phyloP scores from a whole-genome alignment of 1,140 invertebrate genomes.

The Temnothorax longispinosus region DNA sequence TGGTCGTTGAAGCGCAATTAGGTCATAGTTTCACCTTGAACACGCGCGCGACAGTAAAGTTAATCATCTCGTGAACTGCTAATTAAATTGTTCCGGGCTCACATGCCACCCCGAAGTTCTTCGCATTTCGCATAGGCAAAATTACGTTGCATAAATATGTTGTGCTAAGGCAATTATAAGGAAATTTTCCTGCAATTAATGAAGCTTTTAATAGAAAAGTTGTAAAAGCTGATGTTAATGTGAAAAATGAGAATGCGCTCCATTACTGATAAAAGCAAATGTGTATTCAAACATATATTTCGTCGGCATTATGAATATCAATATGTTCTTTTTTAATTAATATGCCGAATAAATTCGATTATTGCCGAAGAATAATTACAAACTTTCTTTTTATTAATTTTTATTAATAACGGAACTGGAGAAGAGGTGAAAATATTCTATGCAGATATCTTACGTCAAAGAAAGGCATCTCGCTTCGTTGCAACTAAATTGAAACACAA shows the following conservation, averaged over 20 bases:
- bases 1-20: slow-evolving; percentile 43
- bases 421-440: not conserved
- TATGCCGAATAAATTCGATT: too few relatives aligned
- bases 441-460: not conserved
- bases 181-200: slow-evolving; percentile 31
- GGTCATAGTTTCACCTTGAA: slow-evolving; percentile 38
- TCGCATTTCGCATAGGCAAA: slow-evolving; percentile 39
- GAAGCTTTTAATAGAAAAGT: slow-evolving; percentile 12
- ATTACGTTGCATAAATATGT: slow-evolving; percentile 52
- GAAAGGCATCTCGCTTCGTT: not conserved
- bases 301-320: not conserved
- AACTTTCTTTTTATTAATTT: not conserved
- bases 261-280: not conserved
- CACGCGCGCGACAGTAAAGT: slow-evolving; percentile 40
- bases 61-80: slow-evolving; percentile 56
- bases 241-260: not conserved
- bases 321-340: not conserved
- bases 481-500: not conserved
- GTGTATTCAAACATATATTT: not conserved
- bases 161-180: slow-evolving; percentile 28
- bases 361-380: not conserved
- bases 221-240: not conserved
- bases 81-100: slow-evolving; percentile 52
- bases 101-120: slow-evolving; percentile 43
- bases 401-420: not conserved